These are phyloP conservation scores for Orthonychiurus folsomi DNA, from an alignment of 2,888 invertebrate species.

Conservation along the genomic window DNA sequence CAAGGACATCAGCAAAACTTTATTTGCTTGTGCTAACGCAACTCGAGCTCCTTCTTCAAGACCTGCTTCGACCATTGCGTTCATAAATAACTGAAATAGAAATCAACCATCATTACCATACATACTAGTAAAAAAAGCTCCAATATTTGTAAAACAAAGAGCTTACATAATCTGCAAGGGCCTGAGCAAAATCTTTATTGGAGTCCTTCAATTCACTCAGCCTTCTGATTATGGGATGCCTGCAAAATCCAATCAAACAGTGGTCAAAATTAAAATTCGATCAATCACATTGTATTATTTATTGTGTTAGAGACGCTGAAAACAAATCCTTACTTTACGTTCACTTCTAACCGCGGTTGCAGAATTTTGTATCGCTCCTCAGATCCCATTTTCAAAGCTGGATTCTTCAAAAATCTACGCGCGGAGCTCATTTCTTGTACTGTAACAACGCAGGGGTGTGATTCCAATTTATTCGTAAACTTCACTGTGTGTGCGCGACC, in stretches of 20 bases:
- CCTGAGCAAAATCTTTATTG: conserved; percentile 70
- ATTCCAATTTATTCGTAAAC: conserved; percentile 71
- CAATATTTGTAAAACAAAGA: neutral
- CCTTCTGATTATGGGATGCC: conserved; percentile 84
- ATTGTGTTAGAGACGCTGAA: neutral
- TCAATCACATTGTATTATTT: neutral
- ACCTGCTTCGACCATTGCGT: conserved; percentile 92
- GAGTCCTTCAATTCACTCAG: conserved; percentile 61
- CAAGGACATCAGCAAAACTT: too few relatives aligned
- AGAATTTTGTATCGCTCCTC: conserved; percentile 76
- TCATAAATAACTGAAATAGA: conserved; percentile 67
- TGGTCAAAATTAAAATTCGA: too few relatives aligned
- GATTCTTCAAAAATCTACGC: conserved; percentile 84
- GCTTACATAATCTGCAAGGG: conserved; percentile 71
- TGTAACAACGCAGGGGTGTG: conserved; percentile 88
- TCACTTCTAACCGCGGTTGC: conserved; percentile 87
- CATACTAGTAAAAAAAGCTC: neutral
- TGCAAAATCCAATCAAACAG: too few relatives aligned
- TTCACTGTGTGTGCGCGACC: conserved; percentile 75
- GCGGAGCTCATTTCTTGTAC: conserved; percentile 96
- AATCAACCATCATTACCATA: conserved; percentile 22
- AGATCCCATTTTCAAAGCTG: conserved; percentile 69
- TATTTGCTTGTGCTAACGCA: too few relatives aligned
- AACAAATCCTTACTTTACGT: conserved; percentile 62
- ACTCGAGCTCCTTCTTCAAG: conserved; percentile 86